Conservation (phyloP, 2,797 vertebrate genomes). For the Cossypha caffra region DNA sequence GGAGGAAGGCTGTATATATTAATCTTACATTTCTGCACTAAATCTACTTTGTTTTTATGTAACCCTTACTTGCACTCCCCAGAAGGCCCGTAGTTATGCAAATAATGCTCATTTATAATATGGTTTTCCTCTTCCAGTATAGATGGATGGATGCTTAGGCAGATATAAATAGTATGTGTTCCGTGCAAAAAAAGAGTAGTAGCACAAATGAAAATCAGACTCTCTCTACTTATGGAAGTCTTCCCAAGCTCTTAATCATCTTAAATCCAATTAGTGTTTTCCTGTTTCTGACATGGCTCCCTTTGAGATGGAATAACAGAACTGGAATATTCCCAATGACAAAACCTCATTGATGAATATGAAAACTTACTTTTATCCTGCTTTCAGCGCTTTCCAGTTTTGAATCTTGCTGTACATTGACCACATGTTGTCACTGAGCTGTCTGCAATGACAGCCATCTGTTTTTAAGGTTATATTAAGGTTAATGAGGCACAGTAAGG, state of each 20-base stretch:
- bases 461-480: constrained; percentile 19
- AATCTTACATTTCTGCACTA: not conserved
- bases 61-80: constrained; percentile 6
- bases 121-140: not conserved
- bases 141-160: constrained; percentile 10
- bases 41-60: not conserved
- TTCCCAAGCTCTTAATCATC: constrained; percentile 53
- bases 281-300: constrained; percentile 40
- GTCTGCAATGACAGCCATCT: not conserved
- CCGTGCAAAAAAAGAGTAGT: not conserved
- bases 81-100: not conserved
- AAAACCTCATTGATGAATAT: not conserved
- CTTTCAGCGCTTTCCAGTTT: constrained; percentile 1
- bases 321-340: not conserved
- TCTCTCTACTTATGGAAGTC: constrained; percentile 31
- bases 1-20: not conserved
- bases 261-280: constrained; percentile 59
- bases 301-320: constrained; percentile 6
- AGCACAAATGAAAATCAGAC: constrained; percentile 34
- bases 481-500: constrained; percentile 28
- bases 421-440: not conserved
- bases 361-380: constrained; percentile 17
- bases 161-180: constrained; percentile 34
- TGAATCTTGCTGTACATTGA: not conserved
- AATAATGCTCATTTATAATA: constrained; percentile 29